Evolutionary conservation across 2,888 invertebrate genomes (phyloP), one percentile per base, ranked within the genome.

Genomic region (Apamea epomidion): DNA sequence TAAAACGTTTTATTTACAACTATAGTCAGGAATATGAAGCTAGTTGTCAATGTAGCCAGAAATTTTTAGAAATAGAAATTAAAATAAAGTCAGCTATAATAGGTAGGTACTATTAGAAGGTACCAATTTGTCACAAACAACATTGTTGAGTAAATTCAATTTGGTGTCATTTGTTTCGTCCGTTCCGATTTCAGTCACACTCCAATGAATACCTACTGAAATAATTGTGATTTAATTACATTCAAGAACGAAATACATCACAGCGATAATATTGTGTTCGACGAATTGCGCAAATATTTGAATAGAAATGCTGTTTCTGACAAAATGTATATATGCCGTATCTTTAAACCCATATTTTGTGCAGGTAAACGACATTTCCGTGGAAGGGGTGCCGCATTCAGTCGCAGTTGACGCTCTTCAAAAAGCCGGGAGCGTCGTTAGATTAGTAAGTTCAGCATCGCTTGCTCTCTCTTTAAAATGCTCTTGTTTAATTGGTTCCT

Each of bases 321-420:
- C 18, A 75, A 42, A 54, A 58, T 37, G 0, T 48, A n/a, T 42
- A 4, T 32, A 45, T 60, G 5, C 5, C 29, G 16, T 82, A n/a
- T n/a, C 1, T 3, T 48, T 1, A 82, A 72, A 67, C 32, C 16
- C 37, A 37, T 54, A 62, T 82, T 82, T 58, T 86, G 58, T 80
- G 71, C 98, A 98, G 96, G 99, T 99, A 88, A 99, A 99, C 96
- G 99, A 99, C 92, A 98, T 98, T 80, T 98, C 99, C 84, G 98
- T 99, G 89, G 98, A 99, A 89, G 98, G 99, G 92, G 99, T 99
- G 74, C 98, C 99, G 42, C 99, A 99, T 96, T 98, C 99, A 68
- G 97, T 98, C 67, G 99, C 99, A 77, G 99, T 99, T 72, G 99
- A 99, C 91, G 99, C 99, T 65, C 98, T 99, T 89, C 99, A 99